Evolutionary conservation across 1,140 invertebrate genomes (phyloP).

Genomic region (Penaeus vannamei): DNA sequence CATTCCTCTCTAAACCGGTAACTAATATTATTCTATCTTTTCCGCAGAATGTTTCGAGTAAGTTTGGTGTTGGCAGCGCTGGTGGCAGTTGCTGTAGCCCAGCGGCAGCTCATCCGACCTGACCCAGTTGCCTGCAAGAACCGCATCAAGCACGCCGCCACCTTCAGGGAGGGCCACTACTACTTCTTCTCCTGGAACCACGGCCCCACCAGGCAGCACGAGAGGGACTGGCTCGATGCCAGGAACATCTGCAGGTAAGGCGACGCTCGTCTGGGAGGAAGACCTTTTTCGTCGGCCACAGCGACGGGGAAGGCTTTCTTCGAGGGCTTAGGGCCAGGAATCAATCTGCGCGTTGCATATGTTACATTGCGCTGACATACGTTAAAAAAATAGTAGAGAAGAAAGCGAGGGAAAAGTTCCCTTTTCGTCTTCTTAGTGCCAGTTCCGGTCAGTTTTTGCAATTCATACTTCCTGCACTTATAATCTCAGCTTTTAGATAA

Average conservation of each 20-base stretch:
- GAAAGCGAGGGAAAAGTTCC: slow-evolving; percentile 3
- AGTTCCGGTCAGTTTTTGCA: neutral
- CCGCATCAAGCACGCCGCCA: slow-evolving; percentile 65
- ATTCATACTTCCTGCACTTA: no score
- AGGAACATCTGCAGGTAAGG: slow-evolving; percentile 84
- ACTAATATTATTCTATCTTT: neutral
- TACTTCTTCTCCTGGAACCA: slow-evolving; percentile 97
- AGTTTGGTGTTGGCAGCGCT: slow-evolving; percentile 78
- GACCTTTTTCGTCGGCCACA: neutral
- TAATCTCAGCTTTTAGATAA: no score
- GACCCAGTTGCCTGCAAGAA: slow-evolving; percentile 90
- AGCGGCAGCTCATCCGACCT: slow-evolving; percentile 86
- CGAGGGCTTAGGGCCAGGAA: no score
- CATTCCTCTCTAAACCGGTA: neutral
- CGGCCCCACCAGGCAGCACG: slow-evolving; percentile 84
- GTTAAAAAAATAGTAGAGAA: neutral
- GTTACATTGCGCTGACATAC: neutral
- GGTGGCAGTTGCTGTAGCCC: slow-evolving; percentile 80
- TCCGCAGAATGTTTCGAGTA: slow-evolving; percentile 69
- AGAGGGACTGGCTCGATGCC: slow-evolving; percentile 92
- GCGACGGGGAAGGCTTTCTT: neutral
- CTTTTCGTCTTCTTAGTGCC: neutral
- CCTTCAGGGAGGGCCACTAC: slow-evolving; percentile 76
- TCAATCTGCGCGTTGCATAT: no score
- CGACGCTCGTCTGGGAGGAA: neutral